Evolutionary conservation across 2,113 vertebrate species (phyloP).

Genomic region (Butastur rufipennis): DNA sequence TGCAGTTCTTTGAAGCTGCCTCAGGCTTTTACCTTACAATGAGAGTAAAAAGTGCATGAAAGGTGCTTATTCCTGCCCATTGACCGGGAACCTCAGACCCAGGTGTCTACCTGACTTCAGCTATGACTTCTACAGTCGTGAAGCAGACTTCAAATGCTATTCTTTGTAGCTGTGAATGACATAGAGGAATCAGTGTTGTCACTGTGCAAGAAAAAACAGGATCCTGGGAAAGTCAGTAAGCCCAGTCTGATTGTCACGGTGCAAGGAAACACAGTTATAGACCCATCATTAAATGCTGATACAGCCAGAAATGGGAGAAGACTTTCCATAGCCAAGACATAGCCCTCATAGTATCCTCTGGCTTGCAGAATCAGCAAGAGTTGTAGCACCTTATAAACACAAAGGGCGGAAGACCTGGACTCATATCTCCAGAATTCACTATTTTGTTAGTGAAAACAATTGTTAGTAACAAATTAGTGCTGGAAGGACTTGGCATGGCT

Average conservation of each 20-base stretch:
- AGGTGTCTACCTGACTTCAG: not conserved
- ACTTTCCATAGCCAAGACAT: not conserved
- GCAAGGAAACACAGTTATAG: not conserved
- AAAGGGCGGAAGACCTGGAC: not conserved
- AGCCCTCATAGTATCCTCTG: not conserved
- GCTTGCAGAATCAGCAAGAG: not conserved
- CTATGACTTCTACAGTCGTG: not conserved
- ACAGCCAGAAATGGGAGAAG: not conserved
- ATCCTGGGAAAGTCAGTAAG: not conserved
- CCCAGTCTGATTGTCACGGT: not conserved
- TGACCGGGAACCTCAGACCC: not conserved
- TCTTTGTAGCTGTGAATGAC: not conserved
- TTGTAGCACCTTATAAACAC: not conserved
- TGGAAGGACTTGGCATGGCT: not conserved
- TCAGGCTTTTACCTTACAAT: not conserved
- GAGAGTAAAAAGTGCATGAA: not conserved
- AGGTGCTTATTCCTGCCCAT: not conserved
- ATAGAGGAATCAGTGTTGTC: not conserved
- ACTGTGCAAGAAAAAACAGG: fast-evolving
- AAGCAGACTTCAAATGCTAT: not conserved
- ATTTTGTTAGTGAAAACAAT: not conserved
- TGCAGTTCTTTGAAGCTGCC: not conserved
- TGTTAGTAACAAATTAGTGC: not conserved
- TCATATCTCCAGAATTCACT: not conserved
- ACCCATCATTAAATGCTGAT: not conserved